Evolutionary conservation across 2,888 invertebrate genomes (phyloP).

Genomic region (Hipparchia sbordonii): DNA sequence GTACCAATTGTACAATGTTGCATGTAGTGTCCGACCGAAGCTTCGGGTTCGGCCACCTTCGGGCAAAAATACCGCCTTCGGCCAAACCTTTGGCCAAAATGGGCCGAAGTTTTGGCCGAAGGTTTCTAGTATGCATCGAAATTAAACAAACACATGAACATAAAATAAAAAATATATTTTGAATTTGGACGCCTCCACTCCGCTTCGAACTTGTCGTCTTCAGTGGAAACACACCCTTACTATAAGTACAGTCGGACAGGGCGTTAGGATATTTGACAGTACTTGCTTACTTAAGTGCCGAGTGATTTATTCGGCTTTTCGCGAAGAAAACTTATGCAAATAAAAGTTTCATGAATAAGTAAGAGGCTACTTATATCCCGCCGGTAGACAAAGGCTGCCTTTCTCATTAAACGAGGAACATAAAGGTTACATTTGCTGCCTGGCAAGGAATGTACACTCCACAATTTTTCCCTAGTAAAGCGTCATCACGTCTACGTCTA

Average conservation of each 20-base stretch:
- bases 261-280: conserved; percentile 4
- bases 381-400: neutral
- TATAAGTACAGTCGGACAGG: neutral
- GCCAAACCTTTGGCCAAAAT: too few species aligned
- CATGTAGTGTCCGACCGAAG: too few species aligned
- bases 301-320: conserved; percentile 1
- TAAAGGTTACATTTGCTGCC: neutral
- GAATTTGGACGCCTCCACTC: neutral
- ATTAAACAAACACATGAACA: too few species aligned
- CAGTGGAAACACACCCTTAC: neutral
- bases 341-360: conserved; percentile 12
- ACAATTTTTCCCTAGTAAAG: neutral
- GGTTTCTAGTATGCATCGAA: too few species aligned
- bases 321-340: conserved; percentile 4
- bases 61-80: too few species aligned
- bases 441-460: neutral
- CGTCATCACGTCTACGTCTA: neutral
- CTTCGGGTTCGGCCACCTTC: too few species aligned
- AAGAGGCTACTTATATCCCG: conserved; percentile 6
- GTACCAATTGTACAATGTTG: too few species aligned
- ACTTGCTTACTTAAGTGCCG: neutral
- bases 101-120: too few species aligned
- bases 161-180: too few species aligned
- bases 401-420: conserved; percentile 5
- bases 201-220: neutral